A percentile compares a stretch with the other conserved stretches of the same genome.
phyloP scores from a whole-genome alignment of 2,888 invertebrate species.

The Cataglyphis rosenhaueri region DNA sequence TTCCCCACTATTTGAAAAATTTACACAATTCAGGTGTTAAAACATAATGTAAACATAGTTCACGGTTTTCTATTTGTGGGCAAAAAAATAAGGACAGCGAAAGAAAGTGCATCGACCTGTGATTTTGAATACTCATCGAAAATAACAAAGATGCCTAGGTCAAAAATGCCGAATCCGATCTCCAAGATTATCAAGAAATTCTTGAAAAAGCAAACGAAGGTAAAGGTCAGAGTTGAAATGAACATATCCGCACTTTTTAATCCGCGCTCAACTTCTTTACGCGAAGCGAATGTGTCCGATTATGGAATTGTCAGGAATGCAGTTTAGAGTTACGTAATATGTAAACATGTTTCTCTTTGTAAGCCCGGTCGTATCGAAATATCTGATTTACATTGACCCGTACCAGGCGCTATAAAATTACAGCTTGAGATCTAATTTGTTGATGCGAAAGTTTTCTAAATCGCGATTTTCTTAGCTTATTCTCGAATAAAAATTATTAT shows the following conservation, averaged over 20 bases:
- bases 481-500: neutral
- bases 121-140: slow-evolving; percentile 22
- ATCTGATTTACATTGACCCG: neutral
- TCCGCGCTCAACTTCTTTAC: neutral
- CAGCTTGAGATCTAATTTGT: neutral
- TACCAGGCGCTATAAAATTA: neutral
- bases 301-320: slow-evolving; percentile 4
- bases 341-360: neutral
- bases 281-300: neutral
- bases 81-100: neutral
- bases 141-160: slow-evolving; percentile 82
- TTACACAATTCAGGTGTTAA: neutral
- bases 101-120: neutral
- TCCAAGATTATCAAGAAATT: slow-evolving; percentile 84
- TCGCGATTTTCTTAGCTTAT: neutral
- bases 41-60: slow-evolving; percentile 29
- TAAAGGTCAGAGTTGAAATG: slow-evolving; percentile 70
- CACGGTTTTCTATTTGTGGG: neutral
- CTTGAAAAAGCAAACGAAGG: slow-evolving; percentile 86
- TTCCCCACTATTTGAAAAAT: neutral
- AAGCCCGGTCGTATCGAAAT: neutral
- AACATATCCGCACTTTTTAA: neutral
- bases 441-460: neutral
- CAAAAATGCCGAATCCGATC: slow-evolving; percentile 84
- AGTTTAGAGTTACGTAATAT: slow-evolving; percentile 19